Percentiles rank a stretch among this genome's conserved stretches.
Conservation (phyloP, 2,113 vertebrate genomes). For the Cercocebus atys region DNA sequence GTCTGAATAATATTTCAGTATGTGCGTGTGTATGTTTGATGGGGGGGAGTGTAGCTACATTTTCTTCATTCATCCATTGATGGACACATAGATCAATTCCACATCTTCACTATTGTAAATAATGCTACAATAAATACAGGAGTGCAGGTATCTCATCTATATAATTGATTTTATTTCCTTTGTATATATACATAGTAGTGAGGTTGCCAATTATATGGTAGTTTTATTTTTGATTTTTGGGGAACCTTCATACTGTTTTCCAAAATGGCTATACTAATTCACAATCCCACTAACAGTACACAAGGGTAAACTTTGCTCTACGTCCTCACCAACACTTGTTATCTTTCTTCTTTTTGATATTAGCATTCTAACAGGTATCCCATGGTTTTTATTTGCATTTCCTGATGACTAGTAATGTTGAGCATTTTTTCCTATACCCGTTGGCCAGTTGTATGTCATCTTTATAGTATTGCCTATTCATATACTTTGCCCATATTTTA, state of each 20-base stretch:
- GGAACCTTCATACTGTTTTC: neutral
- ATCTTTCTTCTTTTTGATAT: neutral
- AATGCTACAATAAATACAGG: neutral
- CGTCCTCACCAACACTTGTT: neutral
- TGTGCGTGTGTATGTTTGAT: too few relatives aligned
- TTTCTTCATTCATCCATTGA: neutral
- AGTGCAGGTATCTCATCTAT: neutral
- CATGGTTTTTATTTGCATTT: neutral
- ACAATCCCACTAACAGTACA: too few relatives aligned
- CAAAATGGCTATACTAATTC: too few relatives aligned
- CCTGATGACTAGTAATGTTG: neutral
- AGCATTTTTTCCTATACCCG: neutral
- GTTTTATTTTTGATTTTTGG: neutral
- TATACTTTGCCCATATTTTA: neutral
- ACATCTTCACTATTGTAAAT: neutral
- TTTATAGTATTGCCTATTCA: neutral
- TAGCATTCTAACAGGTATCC: neutral
- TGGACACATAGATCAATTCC: neutral
- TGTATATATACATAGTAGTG: neutral
- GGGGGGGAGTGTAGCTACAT: neutral
- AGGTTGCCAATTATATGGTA: neutral
- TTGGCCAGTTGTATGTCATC: neutral
- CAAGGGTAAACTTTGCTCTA: neutral
- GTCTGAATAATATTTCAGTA: neutral
- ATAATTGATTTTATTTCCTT: neutral